These are phyloP conservation scores for Sebastes umbrosus DNA, from an alignment of 2,797 vertebrate genomes.

Conservation along the genomic window DNA sequence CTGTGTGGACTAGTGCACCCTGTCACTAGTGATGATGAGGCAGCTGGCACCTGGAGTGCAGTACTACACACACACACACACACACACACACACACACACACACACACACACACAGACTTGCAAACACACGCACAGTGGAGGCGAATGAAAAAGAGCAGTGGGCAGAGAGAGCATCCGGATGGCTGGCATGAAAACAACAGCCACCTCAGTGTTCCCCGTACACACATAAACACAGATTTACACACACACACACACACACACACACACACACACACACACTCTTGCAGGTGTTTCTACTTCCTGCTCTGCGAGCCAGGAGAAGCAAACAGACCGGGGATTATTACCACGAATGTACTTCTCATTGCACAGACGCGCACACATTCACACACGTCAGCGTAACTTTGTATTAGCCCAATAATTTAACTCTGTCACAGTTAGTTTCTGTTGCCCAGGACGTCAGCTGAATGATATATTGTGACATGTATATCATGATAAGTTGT, in stretches of 20 bases:
- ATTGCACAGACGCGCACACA: conserved; percentile 20
- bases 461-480: background rate
- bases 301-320: conserved; percentile 62
- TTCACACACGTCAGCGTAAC: conserved; percentile 9
- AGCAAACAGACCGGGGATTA: conserved; percentile 73
- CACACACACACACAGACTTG: conserved; percentile 35
- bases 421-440: background rate
- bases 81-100: background rate
- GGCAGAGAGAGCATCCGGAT: conserved; percentile 75
- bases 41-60: conserved; percentile 71
- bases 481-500: background rate
- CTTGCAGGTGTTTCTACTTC: conserved; percentile 78
- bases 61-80: conserved; percentile 3
- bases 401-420: conserved; percentile 18
- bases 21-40: conserved; percentile 70
- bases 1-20: conserved; percentile 35
- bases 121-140: conserved; percentile 44
- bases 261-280: conserved; percentile 21
- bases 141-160: conserved; percentile 70
- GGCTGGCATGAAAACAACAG: conserved; percentile 79
- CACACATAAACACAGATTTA: conserved; percentile 14
- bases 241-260: background rate
- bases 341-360: conserved; percentile 56
- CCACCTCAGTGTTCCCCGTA: conserved; percentile 70
- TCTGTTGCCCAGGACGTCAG: background rate